Conservation (phyloP, 2,888 invertebrate genomes). For the Cybosia mesomella region DNA sequence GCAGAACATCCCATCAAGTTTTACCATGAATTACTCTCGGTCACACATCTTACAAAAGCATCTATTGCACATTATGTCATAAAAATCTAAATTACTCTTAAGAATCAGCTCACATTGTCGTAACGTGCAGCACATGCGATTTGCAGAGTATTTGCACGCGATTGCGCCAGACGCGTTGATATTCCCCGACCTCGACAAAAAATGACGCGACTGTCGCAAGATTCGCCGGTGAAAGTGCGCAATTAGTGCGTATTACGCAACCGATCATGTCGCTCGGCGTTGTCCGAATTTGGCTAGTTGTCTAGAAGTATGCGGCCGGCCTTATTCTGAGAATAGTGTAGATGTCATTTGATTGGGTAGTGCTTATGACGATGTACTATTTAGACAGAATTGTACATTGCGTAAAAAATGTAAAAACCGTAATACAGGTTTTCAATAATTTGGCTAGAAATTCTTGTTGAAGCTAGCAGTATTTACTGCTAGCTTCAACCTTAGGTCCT, state of each 20-base stretch:
- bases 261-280: constrained; percentile 23
- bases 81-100: constrained; percentile 24
- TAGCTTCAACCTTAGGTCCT: no score
- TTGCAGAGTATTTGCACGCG: constrained; percentile 37
- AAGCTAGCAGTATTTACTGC: background rate
- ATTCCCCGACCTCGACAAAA: constrained; percentile 51
- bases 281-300: constrained; percentile 52
- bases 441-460: background rate
- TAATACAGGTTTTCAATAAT: background rate
- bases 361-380: background rate
- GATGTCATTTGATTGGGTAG: constrained; percentile 12
- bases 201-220: constrained; percentile 62
- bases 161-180: constrained; percentile 41
- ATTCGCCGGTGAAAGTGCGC: constrained; percentile 61
- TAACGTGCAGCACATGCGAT: constrained; percentile 46
- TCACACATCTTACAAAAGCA: constrained; percentile 16
- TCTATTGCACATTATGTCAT: constrained; percentile 12
- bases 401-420: background rate
- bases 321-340: constrained; percentile 43
- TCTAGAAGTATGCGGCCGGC: constrained; percentile 40
- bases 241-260: constrained; percentile 64
- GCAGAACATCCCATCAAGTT: constrained; percentile 4
- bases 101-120: constrained; percentile 39
- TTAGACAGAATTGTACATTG: background rate
- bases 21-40: constrained; percentile 7